Evolutionary conservation across 2,888 invertebrate species (phyloP).

Genomic region (Digitonthophagus gazella): DNA sequence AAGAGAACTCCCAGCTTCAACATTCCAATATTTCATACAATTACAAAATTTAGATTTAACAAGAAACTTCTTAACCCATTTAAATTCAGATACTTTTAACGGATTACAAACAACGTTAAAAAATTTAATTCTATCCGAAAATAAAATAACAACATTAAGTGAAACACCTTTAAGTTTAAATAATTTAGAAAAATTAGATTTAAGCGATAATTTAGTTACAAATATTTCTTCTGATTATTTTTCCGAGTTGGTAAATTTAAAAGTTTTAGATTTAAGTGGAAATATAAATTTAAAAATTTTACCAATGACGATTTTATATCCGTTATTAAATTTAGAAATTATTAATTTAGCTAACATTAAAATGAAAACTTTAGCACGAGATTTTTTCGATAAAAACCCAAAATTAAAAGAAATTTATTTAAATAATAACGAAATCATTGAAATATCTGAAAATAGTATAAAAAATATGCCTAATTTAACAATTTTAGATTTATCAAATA

Average conservation of each 20-base stretch:
- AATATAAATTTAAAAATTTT: slow-evolving; percentile 68
- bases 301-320: slow-evolving; percentile 67
- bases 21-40: slow-evolving; percentile 76
- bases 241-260: slow-evolving; percentile 63
- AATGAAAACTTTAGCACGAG: slow-evolving; percentile 69
- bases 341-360: slow-evolving; percentile 75
- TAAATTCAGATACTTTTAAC: slow-evolving; percentile 71
- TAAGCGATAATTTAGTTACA: slow-evolving; percentile 76
- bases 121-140: slow-evolving; percentile 71
- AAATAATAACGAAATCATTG: slow-evolving; percentile 70
- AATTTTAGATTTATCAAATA: slow-evolving; percentile 73
- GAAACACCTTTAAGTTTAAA: slow-evolving; percentile 63
- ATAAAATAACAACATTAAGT: slow-evolving; percentile 67
- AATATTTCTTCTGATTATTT: slow-evolving; percentile 70
- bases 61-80: slow-evolving; percentile 71
- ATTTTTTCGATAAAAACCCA: slow-evolving; percentile 66
- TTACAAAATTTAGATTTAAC: slow-evolving; percentile 72
- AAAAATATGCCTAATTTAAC: slow-evolving; percentile 73
- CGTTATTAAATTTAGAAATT: slow-evolving; percentile 64
- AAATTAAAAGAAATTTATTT: slow-evolving; percentile 68
- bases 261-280: slow-evolving; percentile 72
- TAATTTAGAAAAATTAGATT: slow-evolving; percentile 67
- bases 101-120: slow-evolving; percentile 73
- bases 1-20: slow-evolving; percentile 76
- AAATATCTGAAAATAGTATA: slow-evolving; percentile 76